Base-by-base conservation (phyloP, 92 coral and sea anemone genomes). In the Parazoanthus atlanticus region DNA sequence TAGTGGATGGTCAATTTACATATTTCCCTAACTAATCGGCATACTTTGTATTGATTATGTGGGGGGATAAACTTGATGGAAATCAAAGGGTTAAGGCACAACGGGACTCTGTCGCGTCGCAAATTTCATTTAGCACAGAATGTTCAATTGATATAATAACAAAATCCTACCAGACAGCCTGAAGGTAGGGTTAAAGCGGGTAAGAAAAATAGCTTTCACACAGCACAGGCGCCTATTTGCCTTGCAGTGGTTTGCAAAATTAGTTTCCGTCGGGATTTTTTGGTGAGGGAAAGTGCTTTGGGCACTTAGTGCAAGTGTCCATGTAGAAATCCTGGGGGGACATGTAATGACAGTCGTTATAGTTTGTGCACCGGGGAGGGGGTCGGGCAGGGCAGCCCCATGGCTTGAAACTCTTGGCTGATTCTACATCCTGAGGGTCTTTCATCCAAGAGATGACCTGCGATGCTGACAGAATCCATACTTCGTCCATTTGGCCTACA, bases 231-330 rank as follows among this genome's bases (percentile, higher is more conserved):
- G 21, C 58, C 3, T 15, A 52, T 15, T 15, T 52, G 58, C 19
- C 0, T 52, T 52, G 19, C 19, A 13, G 58, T 13, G 19, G 58
- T 19, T 17, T 5, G 12, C 1, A 8, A 74, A 74, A 47, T 89
- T 80, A 91, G 46, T 91, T 93, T 11, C 97, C 97, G 78, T 93
- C 94, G 12, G 97, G 97, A 65, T 94, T 80, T 30, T 93, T 92
- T 12, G 98, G 98, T 8, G 98, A 93, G 7, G 98, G 98, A 81
- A 88, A 95, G 78, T 90, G 92, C 13, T 85, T 79, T 0, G 98
- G 98, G 72, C 98, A 95, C 58, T 76, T 52, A 7, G 98, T 93
- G 82, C 98, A 95, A n/a, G 98, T 95, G 49, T 71, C 83, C 98
- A 95, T 93, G 92, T 95, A 95, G 88, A 95, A 90, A 73, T 93